These are phyloP conservation scores for Sylvietta virens DNA, from an alignment of 2,113 vertebrate genomes.

Conservation along the genomic window DNA sequence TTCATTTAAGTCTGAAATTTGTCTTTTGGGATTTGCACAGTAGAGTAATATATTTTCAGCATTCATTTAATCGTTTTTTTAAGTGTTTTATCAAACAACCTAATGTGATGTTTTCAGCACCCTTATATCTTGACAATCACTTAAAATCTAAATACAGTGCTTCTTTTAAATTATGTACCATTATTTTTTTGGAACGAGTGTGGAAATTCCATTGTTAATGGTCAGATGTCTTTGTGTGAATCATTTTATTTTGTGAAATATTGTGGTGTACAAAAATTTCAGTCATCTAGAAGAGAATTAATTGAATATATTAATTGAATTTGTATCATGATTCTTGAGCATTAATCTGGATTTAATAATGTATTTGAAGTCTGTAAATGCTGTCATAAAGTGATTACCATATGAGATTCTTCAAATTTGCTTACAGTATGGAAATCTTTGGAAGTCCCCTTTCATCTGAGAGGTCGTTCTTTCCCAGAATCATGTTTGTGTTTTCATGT, in stretches of 20 bases:
- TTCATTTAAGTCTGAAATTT: constrained; percentile 25
- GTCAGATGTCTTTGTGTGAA: background rate
- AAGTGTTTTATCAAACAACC: background rate
- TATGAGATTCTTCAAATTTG: background rate
- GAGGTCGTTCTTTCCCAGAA: background rate
- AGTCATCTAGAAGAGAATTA: background rate
- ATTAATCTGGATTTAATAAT: background rate
- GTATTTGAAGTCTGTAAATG: background rate
- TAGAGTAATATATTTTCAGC: background rate
- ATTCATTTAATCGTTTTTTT: background rate
- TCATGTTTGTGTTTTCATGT: background rate
- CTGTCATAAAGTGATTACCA: background rate
- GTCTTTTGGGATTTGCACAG: background rate
- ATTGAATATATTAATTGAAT: background rate
- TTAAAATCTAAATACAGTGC: background rate
- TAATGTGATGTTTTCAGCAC: background rate
- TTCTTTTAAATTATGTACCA: background rate
- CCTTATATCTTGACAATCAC: background rate
- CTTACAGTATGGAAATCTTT: background rate
- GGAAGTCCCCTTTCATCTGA: background rate
- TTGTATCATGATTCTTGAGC: background rate
- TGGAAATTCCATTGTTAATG: background rate
- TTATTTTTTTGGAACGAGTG: background rate
- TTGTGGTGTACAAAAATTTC: background rate
- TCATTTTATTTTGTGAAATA: background rate